Evolutionary conservation across 2,888 invertebrate species (phyloP).

Genomic region (Amphipyra berbera): DNA sequence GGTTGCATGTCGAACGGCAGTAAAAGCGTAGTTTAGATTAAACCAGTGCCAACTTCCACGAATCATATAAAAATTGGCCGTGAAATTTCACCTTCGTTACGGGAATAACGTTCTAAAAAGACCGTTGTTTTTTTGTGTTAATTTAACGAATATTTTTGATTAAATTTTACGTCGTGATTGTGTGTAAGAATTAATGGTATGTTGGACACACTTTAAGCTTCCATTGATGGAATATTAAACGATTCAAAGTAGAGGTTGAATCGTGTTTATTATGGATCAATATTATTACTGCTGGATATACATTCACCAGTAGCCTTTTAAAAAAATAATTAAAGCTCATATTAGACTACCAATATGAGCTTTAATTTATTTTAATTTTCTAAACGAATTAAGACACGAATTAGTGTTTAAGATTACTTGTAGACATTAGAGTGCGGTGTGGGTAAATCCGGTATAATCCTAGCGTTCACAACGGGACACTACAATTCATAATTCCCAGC

Average conservation of each 20-base stretch:
- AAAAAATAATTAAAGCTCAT: too few relatives aligned
- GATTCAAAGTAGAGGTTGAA: background rate
- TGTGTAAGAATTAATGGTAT: slow-evolving; percentile 30
- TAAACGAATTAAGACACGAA: too few relatives aligned
- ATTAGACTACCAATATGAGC: too few relatives aligned
- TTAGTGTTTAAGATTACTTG: too few relatives aligned
- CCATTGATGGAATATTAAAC: slow-evolving; percentile 36
- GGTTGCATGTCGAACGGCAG: slow-evolving; percentile 78
- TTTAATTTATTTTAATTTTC: too few relatives aligned
- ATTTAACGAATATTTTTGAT: slow-evolving; percentile 56
- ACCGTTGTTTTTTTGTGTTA: slow-evolving; percentile 70
- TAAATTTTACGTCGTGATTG: slow-evolving; percentile 27
- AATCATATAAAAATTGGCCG: slow-evolving; percentile 87
- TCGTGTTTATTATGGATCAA: too few relatives aligned
- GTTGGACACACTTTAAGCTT: slow-evolving; percentile 12
- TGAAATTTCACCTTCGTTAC: slow-evolving; percentile 86
- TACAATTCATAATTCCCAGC: too few relatives aligned
- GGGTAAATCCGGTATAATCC: too few relatives aligned
- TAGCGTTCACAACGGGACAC: too few relatives aligned
- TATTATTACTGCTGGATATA: too few relatives aligned
- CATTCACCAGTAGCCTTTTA: too few relatives aligned
- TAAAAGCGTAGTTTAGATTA: slow-evolving; percentile 84
- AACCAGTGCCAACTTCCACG: slow-evolving; percentile 86
- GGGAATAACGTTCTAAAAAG: slow-evolving; percentile 70
- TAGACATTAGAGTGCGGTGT: too few relatives aligned